Evolutionary conservation across 2,113 vertebrate genomes (phyloP).

Genomic region (Cairina moschata): DNA sequence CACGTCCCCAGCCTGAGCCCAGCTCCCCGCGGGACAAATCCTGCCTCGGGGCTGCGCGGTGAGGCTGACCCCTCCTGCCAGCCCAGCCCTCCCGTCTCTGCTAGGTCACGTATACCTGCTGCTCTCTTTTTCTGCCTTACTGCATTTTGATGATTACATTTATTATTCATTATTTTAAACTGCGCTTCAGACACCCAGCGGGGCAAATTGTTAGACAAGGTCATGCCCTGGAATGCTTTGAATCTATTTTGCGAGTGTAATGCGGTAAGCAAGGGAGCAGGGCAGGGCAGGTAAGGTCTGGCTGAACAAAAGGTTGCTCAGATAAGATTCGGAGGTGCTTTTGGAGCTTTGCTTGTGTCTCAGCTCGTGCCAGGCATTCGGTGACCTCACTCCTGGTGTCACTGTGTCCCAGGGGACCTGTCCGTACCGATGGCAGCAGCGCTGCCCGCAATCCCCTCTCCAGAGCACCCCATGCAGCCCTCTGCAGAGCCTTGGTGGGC

Average conservation of each 20-base stretch:
- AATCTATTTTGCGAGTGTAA: background rate
- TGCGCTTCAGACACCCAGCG: background rate
- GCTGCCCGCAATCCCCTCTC: background rate
- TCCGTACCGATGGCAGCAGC: background rate
- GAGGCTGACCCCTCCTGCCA: background rate
- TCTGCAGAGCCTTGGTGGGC: background rate
- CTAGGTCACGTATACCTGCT: too few relatives aligned
- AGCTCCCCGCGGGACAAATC: too few relatives aligned
- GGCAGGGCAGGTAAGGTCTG: background rate
- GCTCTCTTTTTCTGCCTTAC: background rate
- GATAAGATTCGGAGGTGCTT: background rate
- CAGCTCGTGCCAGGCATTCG: accelerated
- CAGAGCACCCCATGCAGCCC: background rate
- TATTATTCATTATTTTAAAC: background rate
- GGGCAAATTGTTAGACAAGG: background rate
- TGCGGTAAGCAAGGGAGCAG: background rate
- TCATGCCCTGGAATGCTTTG: background rate
- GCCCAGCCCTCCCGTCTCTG: background rate
- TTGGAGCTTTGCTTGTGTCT: background rate
- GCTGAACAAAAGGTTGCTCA: background rate
- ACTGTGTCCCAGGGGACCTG: too few relatives aligned
- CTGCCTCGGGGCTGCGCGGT: too few relatives aligned
- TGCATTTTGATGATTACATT: background rate
- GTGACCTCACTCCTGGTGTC: too few relatives aligned
- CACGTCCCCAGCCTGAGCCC: background rate